Percentiles rank a stretch among this genome's conserved stretches.
These are phyloP conservation scores for Chloroclysta siterata DNA, from an alignment of 2,888 invertebrate species.

Conservation along the genomic window DNA sequence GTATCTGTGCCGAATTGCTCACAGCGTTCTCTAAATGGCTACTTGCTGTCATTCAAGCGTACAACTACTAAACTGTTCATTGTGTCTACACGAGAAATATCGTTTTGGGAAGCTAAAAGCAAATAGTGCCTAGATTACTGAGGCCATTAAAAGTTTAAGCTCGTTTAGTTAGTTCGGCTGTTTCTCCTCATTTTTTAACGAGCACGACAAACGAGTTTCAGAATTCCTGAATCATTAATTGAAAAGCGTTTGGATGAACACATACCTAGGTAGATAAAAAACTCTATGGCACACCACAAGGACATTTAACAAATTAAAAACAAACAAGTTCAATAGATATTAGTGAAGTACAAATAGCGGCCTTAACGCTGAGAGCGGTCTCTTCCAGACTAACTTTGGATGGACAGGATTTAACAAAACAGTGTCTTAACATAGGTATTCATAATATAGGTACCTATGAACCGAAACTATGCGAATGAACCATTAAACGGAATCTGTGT, in stretches of 20 bases:
- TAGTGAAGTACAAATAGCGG: no score
- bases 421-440: no score
- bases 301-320: no score
- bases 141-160: conserved; percentile 28
- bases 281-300: no score
- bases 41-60: conserved; percentile 19
- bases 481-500: no score
- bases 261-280: neutral
- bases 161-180: conserved; percentile 24
- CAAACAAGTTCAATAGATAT: no score
- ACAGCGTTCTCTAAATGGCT: conserved; percentile 33
- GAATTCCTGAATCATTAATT: conserved; percentile 14
- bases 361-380: no score
- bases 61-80: conserved; percentile 24
- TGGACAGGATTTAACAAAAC: no score
- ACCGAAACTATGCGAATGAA: no score
- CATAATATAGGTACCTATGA: no score
- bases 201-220: conserved; percentile 21
- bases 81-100: conserved; percentile 14
- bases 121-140: conserved; percentile 12
- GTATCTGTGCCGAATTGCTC: conserved; percentile 38
- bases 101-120: conserved; percentile 13
- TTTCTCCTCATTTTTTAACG: conserved; percentile 23
- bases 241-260: conserved; percentile 16
- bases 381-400: no score